phyloP scores from a whole-genome alignment of 2,888 invertebrate genomes.

The Apotomis capreana region DNA sequence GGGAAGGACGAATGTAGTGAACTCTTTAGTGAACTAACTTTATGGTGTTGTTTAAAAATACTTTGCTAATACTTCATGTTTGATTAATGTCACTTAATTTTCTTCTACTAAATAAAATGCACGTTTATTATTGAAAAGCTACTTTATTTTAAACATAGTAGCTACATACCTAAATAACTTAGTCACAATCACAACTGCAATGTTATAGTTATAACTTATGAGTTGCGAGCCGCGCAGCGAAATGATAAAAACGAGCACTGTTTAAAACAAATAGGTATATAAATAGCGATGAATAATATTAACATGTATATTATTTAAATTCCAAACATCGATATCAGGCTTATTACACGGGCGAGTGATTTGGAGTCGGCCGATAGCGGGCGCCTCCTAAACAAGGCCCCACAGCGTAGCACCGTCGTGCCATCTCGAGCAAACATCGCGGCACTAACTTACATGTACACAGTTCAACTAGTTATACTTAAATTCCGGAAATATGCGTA shows the following conservation, averaged over 20 bases:
- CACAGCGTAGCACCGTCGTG: conserved; percentile 56
- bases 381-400: conserved; percentile 77
- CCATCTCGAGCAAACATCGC: conserved; percentile 68
- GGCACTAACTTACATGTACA: no score
- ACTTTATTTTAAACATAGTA: no score
- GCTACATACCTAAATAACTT: not conserved
- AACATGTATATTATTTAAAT: conserved; percentile 46
- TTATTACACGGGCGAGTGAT: conserved; percentile 70
- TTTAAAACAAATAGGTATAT: conserved; percentile 5
- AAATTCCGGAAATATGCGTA: no score
- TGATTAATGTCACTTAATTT: no score
- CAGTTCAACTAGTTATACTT: no score
- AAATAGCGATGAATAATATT: conserved; percentile 32
- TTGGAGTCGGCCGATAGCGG: conserved; percentile 70
- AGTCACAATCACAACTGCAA: no score
- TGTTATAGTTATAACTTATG: no score
- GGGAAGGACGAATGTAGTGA: conserved; percentile 7
- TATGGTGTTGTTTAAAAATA: no score
- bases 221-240: not conserved
- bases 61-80: no score
- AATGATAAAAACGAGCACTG: not conserved
- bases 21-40: no score
- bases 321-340: conserved; percentile 60
- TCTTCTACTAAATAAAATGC: no score
- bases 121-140: no score